phyloP scores from a whole-genome alignment of 2,888 invertebrate species.

The Dioctria linearis region DNA sequence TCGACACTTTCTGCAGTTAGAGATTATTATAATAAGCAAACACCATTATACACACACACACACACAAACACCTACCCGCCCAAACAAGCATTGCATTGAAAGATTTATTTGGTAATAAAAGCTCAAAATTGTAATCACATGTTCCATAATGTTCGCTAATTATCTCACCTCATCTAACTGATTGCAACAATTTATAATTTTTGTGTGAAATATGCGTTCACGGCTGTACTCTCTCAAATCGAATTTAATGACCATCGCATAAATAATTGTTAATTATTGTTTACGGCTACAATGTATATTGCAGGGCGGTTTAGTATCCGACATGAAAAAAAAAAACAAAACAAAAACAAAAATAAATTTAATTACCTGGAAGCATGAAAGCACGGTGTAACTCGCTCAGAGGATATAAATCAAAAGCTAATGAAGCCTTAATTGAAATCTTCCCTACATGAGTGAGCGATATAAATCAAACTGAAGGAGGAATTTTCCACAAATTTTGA shows the following conservation, averaged over 20 bases:
- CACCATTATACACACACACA: no score
- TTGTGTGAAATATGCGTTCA: neutral
- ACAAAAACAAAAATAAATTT: neutral
- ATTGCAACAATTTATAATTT: no score
- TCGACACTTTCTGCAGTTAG: no score
- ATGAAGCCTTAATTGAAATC: conserved; percentile 50
- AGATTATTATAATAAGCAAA: no score
- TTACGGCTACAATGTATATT: no score
- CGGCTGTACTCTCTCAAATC: neutral
- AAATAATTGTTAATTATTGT: conserved; percentile 30
- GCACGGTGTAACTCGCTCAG: neutral
- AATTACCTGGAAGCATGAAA: no score
- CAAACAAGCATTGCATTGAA: no score
- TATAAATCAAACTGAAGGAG: conserved; percentile 44
- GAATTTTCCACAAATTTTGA: conserved; percentile 36
- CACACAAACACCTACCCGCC: no score
- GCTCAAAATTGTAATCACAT: no score
- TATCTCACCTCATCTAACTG: no score
- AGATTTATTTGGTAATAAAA: no score
- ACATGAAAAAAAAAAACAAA: conserved; percentile 13
- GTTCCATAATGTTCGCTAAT: no score
- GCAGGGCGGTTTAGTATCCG: neutral
- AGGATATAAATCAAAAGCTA: conserved; percentile 49
- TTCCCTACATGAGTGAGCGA: conserved; percentile 16
- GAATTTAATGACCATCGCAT: conserved; percentile 27